Evolutionary conservation across 2,113 vertebrate genomes (phyloP).

Genomic region (Phoxinus phoxinus): DNA sequence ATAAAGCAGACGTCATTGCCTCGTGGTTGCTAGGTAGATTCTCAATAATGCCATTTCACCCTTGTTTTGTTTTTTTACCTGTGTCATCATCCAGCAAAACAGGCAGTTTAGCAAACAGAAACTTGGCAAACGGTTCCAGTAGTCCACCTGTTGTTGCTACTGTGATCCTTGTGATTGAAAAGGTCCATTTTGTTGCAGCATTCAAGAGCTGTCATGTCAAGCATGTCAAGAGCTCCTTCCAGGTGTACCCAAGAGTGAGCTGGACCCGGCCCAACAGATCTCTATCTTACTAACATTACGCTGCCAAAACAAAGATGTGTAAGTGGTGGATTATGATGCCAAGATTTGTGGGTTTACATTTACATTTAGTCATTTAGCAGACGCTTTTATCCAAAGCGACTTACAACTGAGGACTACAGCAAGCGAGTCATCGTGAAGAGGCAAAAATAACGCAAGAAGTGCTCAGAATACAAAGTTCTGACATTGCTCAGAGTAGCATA

Average conservation of each 20-base stretch:
- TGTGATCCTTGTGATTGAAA: slow-evolving; percentile 58
- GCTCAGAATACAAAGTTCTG: too few relatives aligned
- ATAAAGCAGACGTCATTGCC: background rate
- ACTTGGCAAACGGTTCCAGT: slow-evolving; percentile 61
- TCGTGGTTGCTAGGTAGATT: slow-evolving; percentile 25
- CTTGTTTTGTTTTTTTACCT: slow-evolving; percentile 51
- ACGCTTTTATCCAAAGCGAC: too few relatives aligned
- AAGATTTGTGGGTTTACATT: slow-evolving; percentile 18
- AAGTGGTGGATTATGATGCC: background rate
- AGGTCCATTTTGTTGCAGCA: slow-evolving; percentile 22
- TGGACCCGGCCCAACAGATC: slow-evolving; percentile 68
- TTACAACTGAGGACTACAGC: too few relatives aligned
- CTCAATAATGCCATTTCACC: slow-evolving; percentile 47
- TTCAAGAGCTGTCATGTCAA: slow-evolving; percentile 60
- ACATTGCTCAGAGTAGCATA: too few relatives aligned
- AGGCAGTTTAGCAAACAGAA: slow-evolving; percentile 65
- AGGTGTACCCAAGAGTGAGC: slow-evolving; percentile 68
- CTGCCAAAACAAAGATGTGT: slow-evolving; percentile 42
- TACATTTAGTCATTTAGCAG: too few relatives aligned
- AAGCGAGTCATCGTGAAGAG: too few relatives aligned
- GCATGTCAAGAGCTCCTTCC: slow-evolving; percentile 63
- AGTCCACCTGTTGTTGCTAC: slow-evolving; percentile 58
- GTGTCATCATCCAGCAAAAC: slow-evolving; percentile 53
- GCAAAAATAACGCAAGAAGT: too few relatives aligned
- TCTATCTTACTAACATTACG: slow-evolving; percentile 43